Evolutionary conservation across 2,888 invertebrate species (phyloP).

Genomic region (Spodoptera littoralis): DNA sequence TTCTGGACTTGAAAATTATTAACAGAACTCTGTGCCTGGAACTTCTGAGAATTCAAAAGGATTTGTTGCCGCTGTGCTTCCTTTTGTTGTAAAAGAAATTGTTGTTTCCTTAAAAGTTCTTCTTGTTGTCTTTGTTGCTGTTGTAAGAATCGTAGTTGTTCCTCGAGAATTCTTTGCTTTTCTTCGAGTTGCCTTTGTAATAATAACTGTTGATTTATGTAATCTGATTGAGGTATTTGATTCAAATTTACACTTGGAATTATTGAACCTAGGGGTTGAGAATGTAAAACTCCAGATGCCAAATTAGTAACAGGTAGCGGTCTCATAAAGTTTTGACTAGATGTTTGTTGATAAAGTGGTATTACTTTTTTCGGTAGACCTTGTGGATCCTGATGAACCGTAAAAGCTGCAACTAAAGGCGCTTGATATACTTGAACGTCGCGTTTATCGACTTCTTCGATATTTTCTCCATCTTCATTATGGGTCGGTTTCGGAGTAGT

Average conservation of each 20-base stretch:
- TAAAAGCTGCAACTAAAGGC: conserved; percentile 95
- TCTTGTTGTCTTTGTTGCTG: conserved; percentile 92
- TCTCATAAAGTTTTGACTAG: conserved; percentile 56
- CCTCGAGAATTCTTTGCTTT: conserved; percentile 91
- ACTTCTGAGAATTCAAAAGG: conserved; percentile 71
- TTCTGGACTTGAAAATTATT: conserved; percentile 78
- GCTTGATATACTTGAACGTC: conserved; percentile 95
- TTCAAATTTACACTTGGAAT: conserved; percentile 57
- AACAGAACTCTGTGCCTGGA: conserved; percentile 71
- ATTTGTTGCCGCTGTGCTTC: conserved; percentile 79
- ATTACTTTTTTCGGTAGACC: conserved; percentile 94
- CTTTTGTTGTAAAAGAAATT: conserved; percentile 87
- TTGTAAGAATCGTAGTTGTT: conserved; percentile 91
- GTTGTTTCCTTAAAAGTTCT: conserved; percentile 90
- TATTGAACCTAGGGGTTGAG: conserved; percentile 57
- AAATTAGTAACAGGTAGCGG: conserved; percentile 62
- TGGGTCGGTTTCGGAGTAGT: conserved; percentile 91
- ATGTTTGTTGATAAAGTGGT: conserved; percentile 90
- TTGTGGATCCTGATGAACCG: conserved; percentile 94
- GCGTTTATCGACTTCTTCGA: conserved; percentile 90
- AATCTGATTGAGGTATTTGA: conserved; percentile 67
- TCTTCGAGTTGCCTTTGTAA: conserved; percentile 89
- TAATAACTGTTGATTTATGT: conserved; percentile 76
- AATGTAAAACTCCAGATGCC: conserved; percentile 58
- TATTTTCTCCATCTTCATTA: conserved; percentile 91